phyloP scores from a whole-genome alignment of 2,113 vertebrate genomes.

The Mirounga angustirostris region DNA sequence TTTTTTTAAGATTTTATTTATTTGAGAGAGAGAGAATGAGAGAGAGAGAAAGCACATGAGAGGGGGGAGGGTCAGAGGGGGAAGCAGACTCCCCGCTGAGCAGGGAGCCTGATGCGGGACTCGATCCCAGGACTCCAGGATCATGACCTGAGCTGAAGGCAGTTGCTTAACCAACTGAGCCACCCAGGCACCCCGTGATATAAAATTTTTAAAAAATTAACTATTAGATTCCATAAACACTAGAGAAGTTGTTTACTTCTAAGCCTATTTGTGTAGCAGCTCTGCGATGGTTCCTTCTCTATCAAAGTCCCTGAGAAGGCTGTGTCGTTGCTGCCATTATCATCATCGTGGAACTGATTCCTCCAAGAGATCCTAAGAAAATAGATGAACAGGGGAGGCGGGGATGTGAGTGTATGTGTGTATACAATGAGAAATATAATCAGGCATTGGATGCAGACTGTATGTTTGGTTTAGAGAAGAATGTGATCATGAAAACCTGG shows the following conservation, averaged over 20 bases:
- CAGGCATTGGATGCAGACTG: neutral
- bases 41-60: too few relatives aligned
- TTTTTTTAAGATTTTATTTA: neutral
- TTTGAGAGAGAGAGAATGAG: too few relatives aligned
- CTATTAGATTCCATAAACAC: neutral
- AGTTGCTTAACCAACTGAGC: too few relatives aligned
- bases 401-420: neutral
- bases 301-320: neutral
- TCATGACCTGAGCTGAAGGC: too few relatives aligned
- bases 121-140: too few relatives aligned
- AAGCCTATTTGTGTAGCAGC: neutral
- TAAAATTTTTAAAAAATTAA: neutral
- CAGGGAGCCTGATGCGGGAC: too few relatives aligned
- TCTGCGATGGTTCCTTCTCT: neutral
- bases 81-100: too few relatives aligned
- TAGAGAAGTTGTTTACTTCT: neutral
- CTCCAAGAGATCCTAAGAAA: neutral
- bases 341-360: neutral
- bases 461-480: neutral
- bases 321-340: neutral
- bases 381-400: neutral
- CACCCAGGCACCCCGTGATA: neutral
- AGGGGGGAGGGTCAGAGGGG: too few relatives aligned
- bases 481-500: neutral
- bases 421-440: neutral